Conservation (phyloP, 2,888 invertebrate species). For the Leptopilina drosophilae region DNA sequence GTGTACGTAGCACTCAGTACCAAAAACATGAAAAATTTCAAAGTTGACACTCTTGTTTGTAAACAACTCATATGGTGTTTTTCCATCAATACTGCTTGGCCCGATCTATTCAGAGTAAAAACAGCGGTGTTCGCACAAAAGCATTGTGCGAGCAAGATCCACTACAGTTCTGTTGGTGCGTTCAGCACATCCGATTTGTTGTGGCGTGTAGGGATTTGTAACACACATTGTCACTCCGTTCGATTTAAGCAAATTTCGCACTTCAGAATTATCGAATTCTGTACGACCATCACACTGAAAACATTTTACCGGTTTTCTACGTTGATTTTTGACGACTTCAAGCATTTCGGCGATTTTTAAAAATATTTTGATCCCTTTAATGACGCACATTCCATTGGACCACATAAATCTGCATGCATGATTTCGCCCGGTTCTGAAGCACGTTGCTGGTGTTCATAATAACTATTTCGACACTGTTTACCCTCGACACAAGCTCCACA, state of each 20-base stretch:
- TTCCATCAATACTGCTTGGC: conserved; percentile 44
- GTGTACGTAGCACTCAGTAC: conserved; percentile 40
- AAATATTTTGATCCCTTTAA: conserved; percentile 53
- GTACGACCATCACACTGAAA: conserved; percentile 45
- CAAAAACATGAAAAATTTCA: conserved; percentile 49
- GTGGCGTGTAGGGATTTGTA: conserved; percentile 53
- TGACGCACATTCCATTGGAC: conserved; percentile 56
- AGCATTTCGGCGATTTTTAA: conserved; percentile 56
- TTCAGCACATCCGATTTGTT: conserved; percentile 62
- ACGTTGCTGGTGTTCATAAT: conserved; percentile 56
- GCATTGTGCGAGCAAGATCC: conserved; percentile 47
- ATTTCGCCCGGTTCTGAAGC: conserved; percentile 59
- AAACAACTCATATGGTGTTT: conserved; percentile 53
- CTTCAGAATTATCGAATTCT: conserved; percentile 44
- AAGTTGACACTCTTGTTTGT: conserved; percentile 39
- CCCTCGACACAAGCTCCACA: conserved; percentile 64
- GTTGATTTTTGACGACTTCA: conserved; percentile 52
- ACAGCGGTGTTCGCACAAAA: conserved; percentile 48
- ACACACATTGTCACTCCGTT: conserved; percentile 36
- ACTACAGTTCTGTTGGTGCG: conserved; percentile 48
- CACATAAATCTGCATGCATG: conserved; percentile 63
- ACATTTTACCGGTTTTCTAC: conserved; percentile 11
- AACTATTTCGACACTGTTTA: conserved; percentile 61
- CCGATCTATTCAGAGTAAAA: conserved; percentile 50
- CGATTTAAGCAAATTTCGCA: conserved; percentile 28